Base-by-base conservation (phyloP, 2,797 vertebrate genomes). In the Propithecus deckenii region DNA sequence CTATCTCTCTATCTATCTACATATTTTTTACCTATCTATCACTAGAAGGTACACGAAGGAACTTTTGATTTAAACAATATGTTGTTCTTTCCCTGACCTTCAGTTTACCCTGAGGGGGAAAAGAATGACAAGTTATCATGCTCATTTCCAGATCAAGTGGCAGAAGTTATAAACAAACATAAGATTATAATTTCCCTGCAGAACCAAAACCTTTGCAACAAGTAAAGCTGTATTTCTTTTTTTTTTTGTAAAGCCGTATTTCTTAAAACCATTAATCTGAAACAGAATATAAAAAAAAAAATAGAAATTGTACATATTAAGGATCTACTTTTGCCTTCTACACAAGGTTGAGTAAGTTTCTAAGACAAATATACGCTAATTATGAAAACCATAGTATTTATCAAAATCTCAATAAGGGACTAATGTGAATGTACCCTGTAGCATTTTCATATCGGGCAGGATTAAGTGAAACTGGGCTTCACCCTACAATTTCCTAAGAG, bases 1-100 rank as follows among this genome's bases (percentile, higher is more conserved):
- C 23, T 55, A 50, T 32, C 28, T 75, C 25, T 20, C 25, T 55
- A 43, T 15, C 55, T 55, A 65, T 5, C 14, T 32, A 38, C 38
- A 38, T 38, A 65, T 75, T 18, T 55, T 23, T 28, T 67, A 32
- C 11, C 20, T 63, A 43, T 25, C 48, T 55, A 55, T 22, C 38
- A 43, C 79, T 87, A 8, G 12, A 52, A 95, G 72, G 28, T 55
- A 28, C 50, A 90, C 78, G 17, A 91, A 96, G 71, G 48, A 30
- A 38, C 79, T 90, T 92, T 57, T 94, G 55, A 83, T 92, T 79
- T 69, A 79, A 93, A 95, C 13, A 90, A 76, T 78, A 93, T 92
- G 55, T 46, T 90, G 22, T 38, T 15, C 59, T 71, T 92, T 78
- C 35, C 32, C 46, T 86, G 89, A 61, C 93, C 35, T 85, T 92